phyloP scores from a whole-genome alignment of 2,797 vertebrate genomes.

The Natrix natrix region DNA sequence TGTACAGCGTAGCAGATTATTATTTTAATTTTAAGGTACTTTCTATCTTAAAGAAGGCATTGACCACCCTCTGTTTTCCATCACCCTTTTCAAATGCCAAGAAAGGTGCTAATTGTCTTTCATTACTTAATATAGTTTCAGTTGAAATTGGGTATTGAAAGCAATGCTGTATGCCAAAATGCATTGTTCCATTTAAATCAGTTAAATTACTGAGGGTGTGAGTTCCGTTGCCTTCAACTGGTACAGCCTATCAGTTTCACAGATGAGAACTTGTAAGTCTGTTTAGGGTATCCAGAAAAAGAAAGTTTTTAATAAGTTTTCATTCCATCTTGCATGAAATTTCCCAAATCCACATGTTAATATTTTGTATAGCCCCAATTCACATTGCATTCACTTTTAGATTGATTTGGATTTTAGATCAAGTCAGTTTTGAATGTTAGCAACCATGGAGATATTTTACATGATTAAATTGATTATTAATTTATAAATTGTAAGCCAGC shows the following conservation, averaged over 20 bases:
- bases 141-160: neutral
- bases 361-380: neutral
- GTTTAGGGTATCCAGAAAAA: neutral
- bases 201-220: neutral
- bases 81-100: neutral
- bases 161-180: neutral
- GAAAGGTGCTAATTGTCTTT: neutral
- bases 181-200: constrained; percentile 1
- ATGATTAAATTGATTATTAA: neutral
- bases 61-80: neutral
- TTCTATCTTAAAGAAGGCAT: neutral
- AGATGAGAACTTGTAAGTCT: neutral
- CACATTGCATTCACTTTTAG: neutral
- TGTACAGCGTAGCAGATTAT: neutral
- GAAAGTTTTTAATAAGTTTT: neutral
- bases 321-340: neutral
- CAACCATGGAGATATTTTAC: neutral
- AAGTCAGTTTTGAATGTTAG: neutral
- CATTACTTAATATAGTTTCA: neutral
- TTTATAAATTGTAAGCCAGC: neutral
- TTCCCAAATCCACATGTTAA: neutral
- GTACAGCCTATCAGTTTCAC: neutral
- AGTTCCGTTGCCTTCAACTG: constrained; percentile 3
- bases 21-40: neutral
- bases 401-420: neutral